Percentiles rank a stretch among this genome's conserved stretches.
Conservation (phyloP, 2,888 invertebrate genomes). For the Habroteleia sp. region DNA sequence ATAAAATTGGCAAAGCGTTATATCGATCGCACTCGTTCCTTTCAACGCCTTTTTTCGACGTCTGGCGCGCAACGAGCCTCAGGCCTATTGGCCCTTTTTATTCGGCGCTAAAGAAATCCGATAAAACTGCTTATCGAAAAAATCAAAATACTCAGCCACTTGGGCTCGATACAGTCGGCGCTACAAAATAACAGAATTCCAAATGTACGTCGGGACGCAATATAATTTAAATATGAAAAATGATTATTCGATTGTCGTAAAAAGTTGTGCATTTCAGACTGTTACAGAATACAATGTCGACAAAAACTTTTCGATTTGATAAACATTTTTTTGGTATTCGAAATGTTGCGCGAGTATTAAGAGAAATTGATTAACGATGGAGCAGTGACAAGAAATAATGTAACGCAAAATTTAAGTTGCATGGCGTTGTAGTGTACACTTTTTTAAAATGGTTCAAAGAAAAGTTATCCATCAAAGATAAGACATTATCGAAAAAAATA, state of each 20-base stretch:
- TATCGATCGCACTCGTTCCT: constrained; percentile 70
- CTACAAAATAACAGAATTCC: constrained; percentile 37
- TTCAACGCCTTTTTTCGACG: constrained; percentile 56
- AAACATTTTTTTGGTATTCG: too few relatives aligned
- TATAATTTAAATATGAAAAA: constrained; percentile 54
- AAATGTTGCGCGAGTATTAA: too few relatives aligned
- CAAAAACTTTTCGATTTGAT: constrained; percentile 1
- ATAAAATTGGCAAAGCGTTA: constrained; percentile 74
- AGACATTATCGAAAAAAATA: too few relatives aligned
- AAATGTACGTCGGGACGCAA: constrained; percentile 19
- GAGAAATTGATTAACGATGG: too few relatives aligned
- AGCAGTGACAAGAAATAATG: too few relatives aligned
- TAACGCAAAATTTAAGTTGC: too few relatives aligned
- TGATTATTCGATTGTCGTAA: constrained; percentile 44
- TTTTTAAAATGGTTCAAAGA: too few relatives aligned
- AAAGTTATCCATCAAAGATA: too few relatives aligned
- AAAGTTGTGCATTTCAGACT: constrained; percentile 16
- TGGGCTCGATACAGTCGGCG: constrained; percentile 21
- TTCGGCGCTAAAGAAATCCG: constrained; percentile 49
- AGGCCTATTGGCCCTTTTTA: constrained; percentile 44
- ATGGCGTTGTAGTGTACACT: too few relatives aligned
- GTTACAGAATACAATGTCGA: constrained; percentile 1
- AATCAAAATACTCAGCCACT: constrained; percentile 52
- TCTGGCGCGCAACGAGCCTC: constrained; percentile 47
- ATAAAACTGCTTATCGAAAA: constrained; percentile 59